phyloP scores from a whole-genome alignment of 2,113 vertebrate species.

The Capricornis sumatraensis region DNA sequence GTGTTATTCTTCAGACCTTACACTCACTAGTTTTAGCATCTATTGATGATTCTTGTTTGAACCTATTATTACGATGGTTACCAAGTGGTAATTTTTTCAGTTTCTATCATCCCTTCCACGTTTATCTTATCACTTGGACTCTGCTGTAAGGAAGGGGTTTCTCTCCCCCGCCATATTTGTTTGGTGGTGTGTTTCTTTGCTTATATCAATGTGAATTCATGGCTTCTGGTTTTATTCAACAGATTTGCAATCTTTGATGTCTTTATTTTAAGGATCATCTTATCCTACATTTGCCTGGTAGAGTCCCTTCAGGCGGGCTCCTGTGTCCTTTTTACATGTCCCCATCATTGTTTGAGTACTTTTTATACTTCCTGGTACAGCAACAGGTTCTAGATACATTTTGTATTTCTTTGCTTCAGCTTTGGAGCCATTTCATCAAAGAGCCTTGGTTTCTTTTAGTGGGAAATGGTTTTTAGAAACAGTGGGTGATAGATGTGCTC shows the following conservation, averaged over 20 bases:
- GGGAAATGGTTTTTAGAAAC: conserved; percentile 11
- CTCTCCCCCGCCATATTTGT: background rate
- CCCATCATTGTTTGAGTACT: background rate
- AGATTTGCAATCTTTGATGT: background rate
- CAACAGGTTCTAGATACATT: background rate
- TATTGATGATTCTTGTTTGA: background rate
- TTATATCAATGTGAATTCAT: background rate
- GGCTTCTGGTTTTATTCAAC: background rate
- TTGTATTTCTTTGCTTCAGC: background rate
- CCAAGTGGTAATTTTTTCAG: conserved; percentile 6
- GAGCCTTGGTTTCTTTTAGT: background rate
- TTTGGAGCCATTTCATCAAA: background rate
- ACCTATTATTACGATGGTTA: background rate
- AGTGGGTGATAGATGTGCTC: background rate
- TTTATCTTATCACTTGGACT: background rate
- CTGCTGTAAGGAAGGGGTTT: background rate
- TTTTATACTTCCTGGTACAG: background rate
- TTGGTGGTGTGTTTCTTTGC: background rate
- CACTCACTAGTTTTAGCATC: background rate
- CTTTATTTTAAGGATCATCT: background rate
- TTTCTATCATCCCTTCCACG: background rate
- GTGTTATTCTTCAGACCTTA: background rate
- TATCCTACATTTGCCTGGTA: background rate
- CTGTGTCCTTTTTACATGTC: background rate
- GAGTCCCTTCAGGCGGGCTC: background rate